Evolutionary conservation across 1,140 invertebrate species (phyloP), one percentile per base, ranked within the genome.

Genomic region (Drosophila sproati): DNA sequence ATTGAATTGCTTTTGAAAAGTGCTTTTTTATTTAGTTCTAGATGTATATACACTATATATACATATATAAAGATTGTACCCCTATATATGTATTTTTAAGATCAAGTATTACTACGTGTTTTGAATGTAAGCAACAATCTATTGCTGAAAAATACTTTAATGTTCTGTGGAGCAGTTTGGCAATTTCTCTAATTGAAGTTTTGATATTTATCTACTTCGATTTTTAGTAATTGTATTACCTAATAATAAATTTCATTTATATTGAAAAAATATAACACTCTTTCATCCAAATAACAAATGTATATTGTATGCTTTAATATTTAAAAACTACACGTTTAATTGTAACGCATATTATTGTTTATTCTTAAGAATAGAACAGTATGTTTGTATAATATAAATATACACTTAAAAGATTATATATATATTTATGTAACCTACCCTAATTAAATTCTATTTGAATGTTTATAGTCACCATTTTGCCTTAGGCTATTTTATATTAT

Each of bases 11-110:
- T 74, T 74, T 74, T 56, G 35, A 60, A 70, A 74, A 74, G 72
- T 70, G 45, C 31, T 70, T 74, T 57, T 74, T 74, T 74, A 74
- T 70, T 74, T 74, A 74, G 72, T 74, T 74, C 31, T 74, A 74
- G 28, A 41, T 74, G 72, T 74, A 74, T 51, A 74, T 60, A 60
- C n/a, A 57, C 28, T 20, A 52, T 39, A 52, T 50, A 67, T 20
- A 39, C 4, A 41, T n/a, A n/a, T 3, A 41, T n/a, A 8, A 8
- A 39, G 31, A 2, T 45, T 55, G 47, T 69, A 48, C 64, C 51
- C 59, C 35, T 68, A 73, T 73, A 64, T 55, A 2, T 20, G 20
- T 73, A 74, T 41, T 20, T 57, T 31, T 74, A 74, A 70, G 66
- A 43, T 45, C 41, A 74, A 74, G 66, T 70, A 74, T 70, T 74